Conservation (phyloP, 2,888 invertebrate species). For the Cheilosia impressa region DNA sequence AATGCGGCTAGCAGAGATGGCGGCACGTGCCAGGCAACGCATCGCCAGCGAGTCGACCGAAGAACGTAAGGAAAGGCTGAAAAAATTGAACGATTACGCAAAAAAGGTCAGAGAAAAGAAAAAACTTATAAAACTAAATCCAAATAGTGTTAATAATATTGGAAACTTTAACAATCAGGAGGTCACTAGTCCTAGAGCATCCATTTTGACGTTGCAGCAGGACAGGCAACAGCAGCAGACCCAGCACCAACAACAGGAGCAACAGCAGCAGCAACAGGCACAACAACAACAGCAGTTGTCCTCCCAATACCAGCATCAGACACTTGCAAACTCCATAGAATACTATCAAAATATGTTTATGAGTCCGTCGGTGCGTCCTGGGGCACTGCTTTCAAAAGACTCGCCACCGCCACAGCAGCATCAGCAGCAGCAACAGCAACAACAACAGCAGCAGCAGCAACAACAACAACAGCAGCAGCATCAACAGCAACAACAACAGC, state of each 20-base stretch:
- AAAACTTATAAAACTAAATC: constrained; percentile 81
- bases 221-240: constrained; percentile 77
- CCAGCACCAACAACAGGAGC: constrained; percentile 75
- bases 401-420: constrained; percentile 23
- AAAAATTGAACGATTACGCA: constrained; percentile 83
- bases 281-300: constrained; percentile 77
- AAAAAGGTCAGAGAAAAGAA: constrained; percentile 84
- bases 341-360: constrained; percentile 83
- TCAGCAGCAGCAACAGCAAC: constrained; percentile 44
- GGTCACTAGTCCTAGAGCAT: constrained; percentile 68
- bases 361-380: constrained; percentile 80
- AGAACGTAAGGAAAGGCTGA: constrained; percentile 83
- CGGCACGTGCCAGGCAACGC: constrained; percentile 82
- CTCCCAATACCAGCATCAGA: constrained; percentile 75
- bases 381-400: constrained; percentile 60
- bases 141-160: constrained; percentile 76
- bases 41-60: constrained; percentile 82
- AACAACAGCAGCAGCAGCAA: constrained; percentile 76
- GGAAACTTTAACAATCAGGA: constrained; percentile 76
- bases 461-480: constrained; percentile 54
- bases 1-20: constrained; percentile 82
- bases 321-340: constrained; percentile 80
- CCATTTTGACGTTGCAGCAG: constrained; percentile 73
- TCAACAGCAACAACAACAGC: constrained; percentile 77
- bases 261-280: constrained; percentile 62